Conservation (phyloP, 1,140 invertebrate genomes). For the Goniozus legneri region DNA sequence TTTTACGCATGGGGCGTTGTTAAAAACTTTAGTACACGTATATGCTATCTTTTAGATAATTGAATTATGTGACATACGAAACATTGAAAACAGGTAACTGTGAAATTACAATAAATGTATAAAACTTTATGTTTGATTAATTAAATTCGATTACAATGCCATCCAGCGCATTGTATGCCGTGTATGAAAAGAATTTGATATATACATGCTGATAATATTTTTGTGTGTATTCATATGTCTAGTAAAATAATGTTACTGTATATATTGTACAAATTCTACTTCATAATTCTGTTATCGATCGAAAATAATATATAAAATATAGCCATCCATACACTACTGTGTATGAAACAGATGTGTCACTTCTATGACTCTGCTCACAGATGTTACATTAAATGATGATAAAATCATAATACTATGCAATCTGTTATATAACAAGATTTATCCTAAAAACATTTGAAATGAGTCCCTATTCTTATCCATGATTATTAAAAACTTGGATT, state of each 20-base stretch:
- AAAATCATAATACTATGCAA: constrained; percentile 24
- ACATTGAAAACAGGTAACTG: constrained; percentile 7
- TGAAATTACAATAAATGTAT: background rate
- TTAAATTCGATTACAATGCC: background rate
- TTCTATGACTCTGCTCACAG: constrained; percentile 13
- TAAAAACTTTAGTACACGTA: constrained; percentile 19
- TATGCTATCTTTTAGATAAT: too few species aligned
- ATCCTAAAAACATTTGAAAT: constrained; percentile 9
- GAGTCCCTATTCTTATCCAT: background rate
- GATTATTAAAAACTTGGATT: too few species aligned
- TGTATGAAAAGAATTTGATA: constrained; percentile 1
- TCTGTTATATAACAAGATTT: constrained; percentile 35
- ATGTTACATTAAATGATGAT: constrained; percentile 21
- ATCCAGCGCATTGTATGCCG: constrained; percentile 3
- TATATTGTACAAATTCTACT: constrained; percentile 38
- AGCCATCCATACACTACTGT: constrained; percentile 20
- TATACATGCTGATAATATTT: constrained; percentile 15
- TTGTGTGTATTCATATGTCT: constrained; percentile 23
- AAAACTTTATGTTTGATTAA: constrained; percentile 2
- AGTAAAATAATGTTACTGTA: constrained; percentile 32
- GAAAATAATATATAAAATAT: constrained; percentile 26
- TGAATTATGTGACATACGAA: too few species aligned
- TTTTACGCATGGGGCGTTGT: constrained; percentile 9
- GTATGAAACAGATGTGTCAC: constrained; percentile 8
- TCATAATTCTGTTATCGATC: constrained; percentile 32